Conservation (phyloP, 2,888 invertebrate genomes). For the Adelphocoris suturalis region DNA sequence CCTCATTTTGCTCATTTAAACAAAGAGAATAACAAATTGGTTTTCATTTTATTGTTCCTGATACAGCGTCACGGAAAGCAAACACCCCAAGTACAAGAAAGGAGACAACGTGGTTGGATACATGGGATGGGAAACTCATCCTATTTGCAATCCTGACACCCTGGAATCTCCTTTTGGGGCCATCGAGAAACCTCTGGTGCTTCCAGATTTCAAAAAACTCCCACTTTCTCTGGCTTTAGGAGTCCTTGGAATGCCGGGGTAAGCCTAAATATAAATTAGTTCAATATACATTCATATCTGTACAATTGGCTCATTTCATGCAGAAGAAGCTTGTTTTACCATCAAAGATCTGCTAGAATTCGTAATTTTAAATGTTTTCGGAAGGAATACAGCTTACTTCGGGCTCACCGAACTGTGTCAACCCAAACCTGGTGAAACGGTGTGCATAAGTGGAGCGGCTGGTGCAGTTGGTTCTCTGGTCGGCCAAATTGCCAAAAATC, state of each 20-base stretch:
- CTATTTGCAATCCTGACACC: slow-evolving; percentile 79
- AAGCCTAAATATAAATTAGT: slow-evolving; percentile 75
- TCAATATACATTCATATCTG: neutral
- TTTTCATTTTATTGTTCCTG: too few species aligned
- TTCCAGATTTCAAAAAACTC: slow-evolving; percentile 82
- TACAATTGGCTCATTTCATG: too few species aligned
- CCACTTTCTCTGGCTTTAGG: slow-evolving; percentile 84
- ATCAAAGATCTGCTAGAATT: too few species aligned
- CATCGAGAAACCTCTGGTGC: slow-evolving; percentile 77
- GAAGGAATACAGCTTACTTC: slow-evolving; percentile 87
- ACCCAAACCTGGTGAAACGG: slow-evolving; percentile 86
- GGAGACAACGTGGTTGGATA: slow-evolving; percentile 83
- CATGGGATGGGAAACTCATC: slow-evolving; percentile 86
- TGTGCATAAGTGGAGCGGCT: slow-evolving; percentile 87
- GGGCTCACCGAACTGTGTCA: slow-evolving; percentile 86
- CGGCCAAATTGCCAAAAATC: slow-evolving; percentile 88
- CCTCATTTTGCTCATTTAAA: too few species aligned
- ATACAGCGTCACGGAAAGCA: slow-evolving; percentile 84
- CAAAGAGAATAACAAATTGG: too few species aligned
- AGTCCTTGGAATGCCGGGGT: slow-evolving; percentile 87
- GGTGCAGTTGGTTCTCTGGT: slow-evolving; percentile 90
- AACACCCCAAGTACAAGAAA: slow-evolving; percentile 83
- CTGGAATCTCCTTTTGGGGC: slow-evolving; percentile 56
- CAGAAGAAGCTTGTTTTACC: too few species aligned
- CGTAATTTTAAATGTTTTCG: neutral